phyloP scores from a whole-genome alignment of 2,113 vertebrate genomes.

The Melanostigma gelatinosum region DNA sequence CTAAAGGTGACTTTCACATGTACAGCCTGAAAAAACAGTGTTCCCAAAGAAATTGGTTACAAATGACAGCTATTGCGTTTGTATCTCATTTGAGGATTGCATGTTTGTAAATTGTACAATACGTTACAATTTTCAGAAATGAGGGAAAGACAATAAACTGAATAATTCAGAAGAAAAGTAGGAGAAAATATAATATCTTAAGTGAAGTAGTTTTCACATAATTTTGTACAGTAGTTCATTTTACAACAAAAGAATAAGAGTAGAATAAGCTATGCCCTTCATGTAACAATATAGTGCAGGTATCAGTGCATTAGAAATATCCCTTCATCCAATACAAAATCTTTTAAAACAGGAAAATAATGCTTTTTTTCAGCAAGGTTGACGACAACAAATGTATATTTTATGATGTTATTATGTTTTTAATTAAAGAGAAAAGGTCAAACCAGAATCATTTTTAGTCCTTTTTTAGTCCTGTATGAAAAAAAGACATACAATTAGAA shows the following conservation, averaged over 20 bases:
- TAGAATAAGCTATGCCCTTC: neutral
- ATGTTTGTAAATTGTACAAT: neutral
- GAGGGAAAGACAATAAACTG: neutral
- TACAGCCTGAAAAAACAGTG: neutral
- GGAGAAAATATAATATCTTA: neutral
- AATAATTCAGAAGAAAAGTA: neutral
- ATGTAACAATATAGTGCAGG: neutral
- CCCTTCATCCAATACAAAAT: neutral
- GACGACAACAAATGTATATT: neutral
- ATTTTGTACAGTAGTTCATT: neutral
- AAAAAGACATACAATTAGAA: constrained; percentile 6
- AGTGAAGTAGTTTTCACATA: neutral
- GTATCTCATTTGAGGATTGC: neutral
- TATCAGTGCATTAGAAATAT: neutral
- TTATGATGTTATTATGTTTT: neutral
- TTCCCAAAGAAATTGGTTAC: neutral
- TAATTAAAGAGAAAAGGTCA: neutral
- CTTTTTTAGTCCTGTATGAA: constrained; percentile 38
- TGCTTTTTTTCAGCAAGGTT: neutral
- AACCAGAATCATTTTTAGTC: neutral
- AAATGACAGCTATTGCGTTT: neutral
- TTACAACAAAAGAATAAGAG: neutral
- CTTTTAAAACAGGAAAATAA: neutral
- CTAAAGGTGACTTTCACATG: neutral
- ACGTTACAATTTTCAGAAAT: neutral